phyloP scores from a whole-genome alignment of 2,113 vertebrate genomes.

The Aplodontia rufa region DNA sequence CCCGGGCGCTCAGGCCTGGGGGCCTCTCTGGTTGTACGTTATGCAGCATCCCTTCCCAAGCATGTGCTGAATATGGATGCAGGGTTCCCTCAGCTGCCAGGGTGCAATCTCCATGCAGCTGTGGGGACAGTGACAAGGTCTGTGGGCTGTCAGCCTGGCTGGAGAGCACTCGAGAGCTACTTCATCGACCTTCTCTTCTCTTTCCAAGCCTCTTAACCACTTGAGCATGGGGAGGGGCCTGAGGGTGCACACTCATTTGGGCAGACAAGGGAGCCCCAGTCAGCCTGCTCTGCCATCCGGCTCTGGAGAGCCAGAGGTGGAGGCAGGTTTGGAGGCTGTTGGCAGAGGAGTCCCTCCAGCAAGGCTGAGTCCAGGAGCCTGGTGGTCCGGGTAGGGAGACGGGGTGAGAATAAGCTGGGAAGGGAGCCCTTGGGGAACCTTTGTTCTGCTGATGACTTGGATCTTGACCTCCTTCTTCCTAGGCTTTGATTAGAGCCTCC shows the following conservation, averaged over 20 bases:
- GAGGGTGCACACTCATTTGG: neutral
- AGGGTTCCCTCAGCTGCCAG: neutral
- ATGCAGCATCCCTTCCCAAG: fast-evolving
- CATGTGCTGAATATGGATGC: fast-evolving
- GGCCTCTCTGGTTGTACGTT: neutral
- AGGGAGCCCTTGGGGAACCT: neutral
- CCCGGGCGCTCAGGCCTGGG: fast-evolving
- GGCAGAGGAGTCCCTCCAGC: neutral
- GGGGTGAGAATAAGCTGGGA: neutral
- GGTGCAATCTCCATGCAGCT: neutral
- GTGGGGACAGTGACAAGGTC: constrained; percentile 9
- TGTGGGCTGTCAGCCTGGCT: neutral
- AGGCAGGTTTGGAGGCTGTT: neutral
- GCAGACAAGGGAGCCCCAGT: neutral
- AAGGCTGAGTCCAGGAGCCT: neutral
- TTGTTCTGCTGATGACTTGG: too few species aligned
- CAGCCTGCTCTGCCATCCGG: neutral
- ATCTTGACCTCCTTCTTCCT: neutral
- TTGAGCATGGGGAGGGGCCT: neutral
- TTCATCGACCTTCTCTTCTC: constrained; percentile 35
- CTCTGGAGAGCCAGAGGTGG: neutral
- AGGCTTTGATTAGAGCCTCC: neutral
- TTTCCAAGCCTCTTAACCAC: constrained; percentile 33
- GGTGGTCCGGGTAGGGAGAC: neutral
- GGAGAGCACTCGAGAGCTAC: constrained; percentile 1